Percentiles rank a stretch among this genome's conserved stretches.
Conservation (phyloP, 1,140 invertebrate species). For the Eriosoma lanigerum region DNA sequence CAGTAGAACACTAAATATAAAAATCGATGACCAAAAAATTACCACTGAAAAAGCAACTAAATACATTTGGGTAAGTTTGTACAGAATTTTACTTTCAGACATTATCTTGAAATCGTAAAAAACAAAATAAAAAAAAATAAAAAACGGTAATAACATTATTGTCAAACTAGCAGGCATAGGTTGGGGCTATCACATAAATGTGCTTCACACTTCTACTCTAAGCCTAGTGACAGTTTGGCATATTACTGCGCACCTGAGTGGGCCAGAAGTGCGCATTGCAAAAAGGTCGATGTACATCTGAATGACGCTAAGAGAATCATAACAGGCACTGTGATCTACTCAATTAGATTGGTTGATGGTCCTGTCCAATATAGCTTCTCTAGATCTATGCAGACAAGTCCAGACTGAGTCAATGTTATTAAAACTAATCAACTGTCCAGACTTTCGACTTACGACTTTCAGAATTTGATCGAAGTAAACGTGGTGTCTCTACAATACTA, state of each 20-base stretch:
- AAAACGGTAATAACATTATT: constrained; percentile 16
- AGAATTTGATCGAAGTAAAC: no score
- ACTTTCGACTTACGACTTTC: no score
- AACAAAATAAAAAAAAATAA: constrained; percentile 19
- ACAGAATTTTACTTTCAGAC: constrained; percentile 34
- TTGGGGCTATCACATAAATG: constrained; percentile 18
- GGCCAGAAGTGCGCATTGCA: constrained; percentile 21
- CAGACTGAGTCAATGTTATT: neutral
- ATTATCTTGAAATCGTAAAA: neutral
- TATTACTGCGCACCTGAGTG: constrained; percentile 43
- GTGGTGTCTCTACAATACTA: no score
- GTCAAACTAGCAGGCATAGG: constrained; percentile 14
- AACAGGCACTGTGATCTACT: constrained; percentile 15
- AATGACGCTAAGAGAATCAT: constrained; percentile 37
- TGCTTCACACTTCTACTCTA: constrained; percentile 33
- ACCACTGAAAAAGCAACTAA: no score
- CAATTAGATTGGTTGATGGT: constrained; percentile 56
- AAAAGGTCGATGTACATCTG: constrained; percentile 12
- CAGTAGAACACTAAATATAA: no score
- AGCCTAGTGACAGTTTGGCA: constrained; percentile 42
- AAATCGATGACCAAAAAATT: no score
- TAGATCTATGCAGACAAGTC: neutral
- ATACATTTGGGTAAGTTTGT: neutral
- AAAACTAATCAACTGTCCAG: neutral
- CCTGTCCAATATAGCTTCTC: constrained; percentile 56